Base-by-base conservation (phyloP, 2,888 invertebrate genomes). In the Bombylius major region DNA sequence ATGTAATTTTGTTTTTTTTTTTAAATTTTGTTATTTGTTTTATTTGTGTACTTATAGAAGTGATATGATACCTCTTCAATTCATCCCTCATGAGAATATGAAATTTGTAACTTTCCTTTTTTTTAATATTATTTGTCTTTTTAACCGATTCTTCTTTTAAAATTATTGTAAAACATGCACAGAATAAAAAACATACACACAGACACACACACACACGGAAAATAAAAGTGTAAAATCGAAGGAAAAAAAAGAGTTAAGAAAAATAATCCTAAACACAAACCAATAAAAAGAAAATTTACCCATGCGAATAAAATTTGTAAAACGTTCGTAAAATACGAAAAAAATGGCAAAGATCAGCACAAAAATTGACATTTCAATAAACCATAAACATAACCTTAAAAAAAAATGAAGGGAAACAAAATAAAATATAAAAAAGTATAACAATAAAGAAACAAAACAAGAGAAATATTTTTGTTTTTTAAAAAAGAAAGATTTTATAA, bases 331-430 rank as follows among this genome's bases (percentile, higher is more conserved):
- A 4, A 42, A 42, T 11, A 48, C 52, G 46, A 50, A 9, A 49
- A 52, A 59, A 59, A 57, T 59, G 56, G 56, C 57, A 59, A 59
- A 59, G 59, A 70, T 72, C 71, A 70, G 72, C 71, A 69, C 60
- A 54, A 66, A 71, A 70, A 72, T 72, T 71, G 70, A 65, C 71
- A 72, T 72, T 71, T 70, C 71, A 72, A 72, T 71, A 68, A 71
- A 70, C 67, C 66, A 67, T 67, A 69, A 69, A 66, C 66, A 66
- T 60, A 62, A 62, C 65, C 62, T 65, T 62, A 65, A 66, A 65
- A 65, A 65, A 66, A 65, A 67, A 65, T 65, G 60, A 64, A 65
- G 65, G 66, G 51, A 47, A 33, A 42, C 47, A 51, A 34, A 33
- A 49, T 36, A 50, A 50, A 3, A 14, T 51, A 47, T 13, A 47